phyloP scores from a whole-genome alignment of 2,797 vertebrate species.

The Melopsittacus undulatus region DNA sequence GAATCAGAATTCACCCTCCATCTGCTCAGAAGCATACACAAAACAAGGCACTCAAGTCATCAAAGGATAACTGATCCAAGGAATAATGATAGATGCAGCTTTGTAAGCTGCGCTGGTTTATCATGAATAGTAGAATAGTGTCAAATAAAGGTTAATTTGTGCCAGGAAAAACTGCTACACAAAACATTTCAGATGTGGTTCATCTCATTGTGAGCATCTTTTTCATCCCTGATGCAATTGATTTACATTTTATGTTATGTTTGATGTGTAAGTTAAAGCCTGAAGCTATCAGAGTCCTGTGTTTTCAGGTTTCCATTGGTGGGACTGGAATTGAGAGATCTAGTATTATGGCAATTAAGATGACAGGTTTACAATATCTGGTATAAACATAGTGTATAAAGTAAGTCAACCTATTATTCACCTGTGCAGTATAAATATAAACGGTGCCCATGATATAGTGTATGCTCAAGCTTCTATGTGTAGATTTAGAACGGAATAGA shows the following conservation, averaged over 20 bases:
- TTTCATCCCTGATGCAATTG: neutral
- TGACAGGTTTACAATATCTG: neutral
- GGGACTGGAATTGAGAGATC: neutral
- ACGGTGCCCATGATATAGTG: neutral
- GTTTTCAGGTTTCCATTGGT: neutral
- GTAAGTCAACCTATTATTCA: neutral
- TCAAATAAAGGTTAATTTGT: neutral
- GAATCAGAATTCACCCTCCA: slow-evolving; percentile 28
- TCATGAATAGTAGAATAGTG: neutral
- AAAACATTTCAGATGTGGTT: neutral
- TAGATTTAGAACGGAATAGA: neutral
- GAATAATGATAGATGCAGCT: neutral
- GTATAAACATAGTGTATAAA: neutral
- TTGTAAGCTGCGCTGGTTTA: neutral
- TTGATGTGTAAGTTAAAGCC: neutral
- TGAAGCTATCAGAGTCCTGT: neutral
- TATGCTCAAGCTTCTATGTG: neutral
- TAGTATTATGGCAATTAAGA: neutral
- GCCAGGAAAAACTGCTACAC: neutral
- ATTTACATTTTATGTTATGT: neutral
- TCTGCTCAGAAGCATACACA: slow-evolving; percentile 17
- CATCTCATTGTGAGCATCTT: neutral
- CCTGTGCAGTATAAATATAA: neutral
- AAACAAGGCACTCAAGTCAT: slow-evolving; percentile 21
- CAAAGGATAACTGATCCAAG: neutral